These are phyloP conservation scores for Ophion obscuratus DNA, from an alignment of 2,888 invertebrate genomes.

Conservation along the genomic window DNA sequence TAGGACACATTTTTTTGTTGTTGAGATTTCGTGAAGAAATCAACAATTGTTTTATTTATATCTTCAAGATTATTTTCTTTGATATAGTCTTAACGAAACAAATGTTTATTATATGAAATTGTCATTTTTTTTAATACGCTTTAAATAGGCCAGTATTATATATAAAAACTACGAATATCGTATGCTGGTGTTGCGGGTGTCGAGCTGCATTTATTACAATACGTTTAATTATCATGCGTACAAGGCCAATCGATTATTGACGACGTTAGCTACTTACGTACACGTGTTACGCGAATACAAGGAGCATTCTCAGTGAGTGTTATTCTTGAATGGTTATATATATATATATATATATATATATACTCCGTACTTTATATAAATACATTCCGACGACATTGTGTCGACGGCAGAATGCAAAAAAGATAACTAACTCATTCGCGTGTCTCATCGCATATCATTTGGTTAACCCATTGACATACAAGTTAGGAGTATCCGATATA, in stretches of 20 bases:
- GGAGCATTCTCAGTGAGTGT: conserved; percentile 3
- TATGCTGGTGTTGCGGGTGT: background rate
- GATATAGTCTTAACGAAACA: no score
- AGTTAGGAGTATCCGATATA: conserved; percentile 17
- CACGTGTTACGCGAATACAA: conserved; percentile 57
- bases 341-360: background rate
- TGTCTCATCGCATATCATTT: conserved; percentile 25
- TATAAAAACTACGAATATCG: conserved; percentile 11
- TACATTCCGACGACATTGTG: conserved; percentile 37
- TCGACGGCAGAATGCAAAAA: conserved; percentile 6
- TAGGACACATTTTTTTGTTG: no score
- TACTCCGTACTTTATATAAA: conserved; percentile 7
- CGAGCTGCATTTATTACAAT: conserved; percentile 65
- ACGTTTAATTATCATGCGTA: conserved; percentile 68
- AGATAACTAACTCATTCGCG: conserved; percentile 32
- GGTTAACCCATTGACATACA: conserved; percentile 31
- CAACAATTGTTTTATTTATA: no score
- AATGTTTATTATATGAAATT: no score
- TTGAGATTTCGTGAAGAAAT: no score
- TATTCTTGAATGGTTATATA: conserved; percentile 4
- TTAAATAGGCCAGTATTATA: background rate
- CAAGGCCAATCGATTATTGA: conserved; percentile 66
- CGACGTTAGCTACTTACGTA: conserved; percentile 42
- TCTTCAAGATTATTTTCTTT: no score
- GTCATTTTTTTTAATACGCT: no score